Evolutionary conservation across 92 coral and sea anemone genomes (phyloP).

Genomic region (Porites evermanni): DNA sequence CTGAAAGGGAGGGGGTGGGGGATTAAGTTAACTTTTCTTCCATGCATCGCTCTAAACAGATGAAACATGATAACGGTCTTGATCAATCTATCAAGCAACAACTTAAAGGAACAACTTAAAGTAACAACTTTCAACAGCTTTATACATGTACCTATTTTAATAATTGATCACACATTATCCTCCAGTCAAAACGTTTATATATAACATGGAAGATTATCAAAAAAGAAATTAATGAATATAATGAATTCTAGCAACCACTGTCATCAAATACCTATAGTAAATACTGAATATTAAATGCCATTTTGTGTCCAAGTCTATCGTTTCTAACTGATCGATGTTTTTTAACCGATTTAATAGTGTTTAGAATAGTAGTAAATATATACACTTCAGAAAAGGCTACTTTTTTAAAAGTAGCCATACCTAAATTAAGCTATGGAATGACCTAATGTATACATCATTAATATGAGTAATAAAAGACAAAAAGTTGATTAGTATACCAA

Average conservation of each 20-base stretch:
- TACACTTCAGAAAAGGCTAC: conserved; percentile 1
- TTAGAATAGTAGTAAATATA: background rate
- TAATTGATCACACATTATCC: background rate
- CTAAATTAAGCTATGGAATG: background rate
- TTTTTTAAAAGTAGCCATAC: background rate
- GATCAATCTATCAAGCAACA: background rate
- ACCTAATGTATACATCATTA: background rate
- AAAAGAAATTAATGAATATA: conserved; percentile 6
- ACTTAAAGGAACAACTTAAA: too few species aligned
- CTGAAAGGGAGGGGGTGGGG: background rate
- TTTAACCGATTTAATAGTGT: background rate
- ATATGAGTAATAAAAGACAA: background rate
- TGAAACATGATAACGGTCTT: background rate
- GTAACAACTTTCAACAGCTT: background rate
- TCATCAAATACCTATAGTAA: background rate
- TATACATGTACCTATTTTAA: background rate
- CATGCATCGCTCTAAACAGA: background rate
- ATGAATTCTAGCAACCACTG: background rate
- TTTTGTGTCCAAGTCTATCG: background rate
- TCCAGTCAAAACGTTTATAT: background rate
- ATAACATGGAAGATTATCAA: conserved; percentile 1
- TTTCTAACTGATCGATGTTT: background rate
- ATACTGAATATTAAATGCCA: background rate
- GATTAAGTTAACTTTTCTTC: background rate
- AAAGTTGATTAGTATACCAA: conserved; percentile 6